A percentile compares a stretch with the other conserved stretches of the same genome.
These are phyloP conservation scores for Melozone crissalis DNA, from an alignment of 2,113 vertebrate genomes.

Conservation along the genomic window DNA sequence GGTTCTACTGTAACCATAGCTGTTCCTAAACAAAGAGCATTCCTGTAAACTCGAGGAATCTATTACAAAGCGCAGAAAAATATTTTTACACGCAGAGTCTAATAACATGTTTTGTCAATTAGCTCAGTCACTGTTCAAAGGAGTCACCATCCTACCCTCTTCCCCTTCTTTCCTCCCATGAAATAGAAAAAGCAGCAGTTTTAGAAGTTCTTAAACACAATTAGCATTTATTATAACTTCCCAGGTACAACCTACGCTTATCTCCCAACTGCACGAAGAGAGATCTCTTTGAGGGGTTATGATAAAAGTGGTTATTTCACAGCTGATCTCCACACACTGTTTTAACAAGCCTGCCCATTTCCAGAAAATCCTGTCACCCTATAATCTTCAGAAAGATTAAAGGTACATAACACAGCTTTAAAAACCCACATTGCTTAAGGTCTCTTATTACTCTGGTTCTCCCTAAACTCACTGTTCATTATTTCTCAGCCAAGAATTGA, in stretches of 20 bases:
- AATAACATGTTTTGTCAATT: slow-evolving; percentile 68
- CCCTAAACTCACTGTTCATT: slow-evolving; percentile 37
- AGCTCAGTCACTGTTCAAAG: slow-evolving; percentile 52
- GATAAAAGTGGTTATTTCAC: slow-evolving; percentile 68
- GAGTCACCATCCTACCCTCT: slow-evolving; percentile 56
- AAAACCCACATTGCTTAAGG: slow-evolving; percentile 51
- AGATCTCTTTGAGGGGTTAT: slow-evolving; percentile 68
- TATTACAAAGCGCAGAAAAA: slow-evolving; percentile 18
- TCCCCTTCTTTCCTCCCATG: slow-evolving; percentile 36
- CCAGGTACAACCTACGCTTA: slow-evolving; percentile 72
- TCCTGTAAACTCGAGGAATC: slow-evolving; percentile 23
- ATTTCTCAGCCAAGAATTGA: not conserved
- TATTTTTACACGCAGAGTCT: not conserved
- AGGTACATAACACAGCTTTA: not conserved
- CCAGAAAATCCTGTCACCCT: slow-evolving; percentile 29
- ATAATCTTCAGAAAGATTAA: slow-evolving; percentile 62
- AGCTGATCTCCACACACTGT: slow-evolving; percentile 61
- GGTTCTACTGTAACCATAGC: not conserved
- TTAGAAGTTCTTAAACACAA: slow-evolving; percentile 64
- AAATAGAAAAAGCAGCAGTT: slow-evolving; percentile 59
- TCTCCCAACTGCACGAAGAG: slow-evolving; percentile 60
- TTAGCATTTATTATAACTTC: slow-evolving; percentile 71
- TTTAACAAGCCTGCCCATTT: slow-evolving; percentile 61
- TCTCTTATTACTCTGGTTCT: slow-evolving; percentile 56
- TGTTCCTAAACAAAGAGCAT: slow-evolving; percentile 15